Evolutionary conservation across 2,113 vertebrate species (phyloP), one percentile per base, ranked within the genome.

Genomic region (Etheostoma spectabile): DNA sequence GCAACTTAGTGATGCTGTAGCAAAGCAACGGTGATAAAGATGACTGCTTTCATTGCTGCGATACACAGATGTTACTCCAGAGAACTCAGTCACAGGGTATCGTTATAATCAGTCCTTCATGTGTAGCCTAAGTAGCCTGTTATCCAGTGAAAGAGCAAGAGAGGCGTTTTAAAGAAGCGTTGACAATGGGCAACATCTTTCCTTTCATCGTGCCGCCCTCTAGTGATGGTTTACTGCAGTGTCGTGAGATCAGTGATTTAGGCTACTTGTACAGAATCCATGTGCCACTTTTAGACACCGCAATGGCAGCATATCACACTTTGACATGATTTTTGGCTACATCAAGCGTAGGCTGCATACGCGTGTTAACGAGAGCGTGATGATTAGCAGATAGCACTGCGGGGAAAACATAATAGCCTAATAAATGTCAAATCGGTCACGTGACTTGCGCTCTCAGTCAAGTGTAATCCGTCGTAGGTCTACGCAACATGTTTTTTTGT

Each of bases 181-280:
- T 53, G 22, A 3, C 22, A 10, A 0, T 14, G 8, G 8, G 11
- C 49, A 30, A 12, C 5, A 16, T n/a, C n/a, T 27, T 13, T 8
- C 18, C 12, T n/a, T 11, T 27, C 1, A 21, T 24, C 19, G 21
- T 68, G 74, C 7, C 16, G 66, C 85, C 81, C 67, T 73, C 85
- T 87, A 46, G 81, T 46, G 85, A 49, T 21, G 15, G 52, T 53
- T 21, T 13, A 59, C 56, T 1, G 30, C 24, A 38, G 6, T 49
- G 4, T 5, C 6, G 1, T 56, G 48, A 5, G n/a, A 21, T 53
- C 30, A 8, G 51, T 16, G 14, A 38, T 27, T 42, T 18, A n/a
- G n/a, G n/a, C n/a, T n/a, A 18, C 56, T 3, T 16, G 6, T 59
- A 30, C 24, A 27, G 6, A 42, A 42, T 42, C 10, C 2, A 11